phyloP scores from a whole-genome alignment of 1,140 invertebrate species.

The Lordiphosa collinella region DNA sequence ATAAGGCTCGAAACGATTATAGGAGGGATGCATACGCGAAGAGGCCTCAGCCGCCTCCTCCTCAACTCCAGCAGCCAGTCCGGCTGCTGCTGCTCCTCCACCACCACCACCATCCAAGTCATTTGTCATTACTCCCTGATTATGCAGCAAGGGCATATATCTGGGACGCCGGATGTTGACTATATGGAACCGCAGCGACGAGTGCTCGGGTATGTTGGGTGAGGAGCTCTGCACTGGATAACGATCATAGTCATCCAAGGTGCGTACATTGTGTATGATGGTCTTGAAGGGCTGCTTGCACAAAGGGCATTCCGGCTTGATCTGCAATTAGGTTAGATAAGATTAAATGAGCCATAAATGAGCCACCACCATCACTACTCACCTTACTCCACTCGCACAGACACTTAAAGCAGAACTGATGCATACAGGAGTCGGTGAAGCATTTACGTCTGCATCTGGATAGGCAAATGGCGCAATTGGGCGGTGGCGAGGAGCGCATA shows the following conservation, averaged over 20 bases:
- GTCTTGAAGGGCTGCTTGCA: slow-evolving; percentile 95
- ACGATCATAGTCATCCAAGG: slow-evolving; percentile 92
- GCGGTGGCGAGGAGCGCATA: slow-evolving; percentile 83
- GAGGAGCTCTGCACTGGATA: slow-evolving; percentile 83
- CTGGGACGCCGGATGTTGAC: slow-evolving; percentile 46
- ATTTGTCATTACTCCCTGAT: slow-evolving; percentile 45
- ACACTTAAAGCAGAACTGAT: slow-evolving; percentile 96
- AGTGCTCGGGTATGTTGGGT: slow-evolving; percentile 31
- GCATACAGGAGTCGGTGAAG: slow-evolving; percentile 94
- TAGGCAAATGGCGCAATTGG: slow-evolving; percentile 95
- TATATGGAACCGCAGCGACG: slow-evolving; percentile 52
- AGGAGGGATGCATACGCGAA: slow-evolving; percentile 14
- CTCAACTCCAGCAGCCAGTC: slow-evolving; percentile 20
- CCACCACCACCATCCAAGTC: slow-evolving; percentile 27
- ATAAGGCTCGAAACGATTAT: slow-evolving; percentile 60
- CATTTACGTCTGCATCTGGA: slow-evolving; percentile 92
- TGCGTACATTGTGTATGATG: slow-evolving; percentile 95
- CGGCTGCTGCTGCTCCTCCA: neutral
- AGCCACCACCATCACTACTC: too few relatives aligned
- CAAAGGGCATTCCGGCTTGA: slow-evolving; percentile 95
- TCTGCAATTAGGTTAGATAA: slow-evolving; percentile 81
- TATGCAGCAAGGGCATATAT: slow-evolving; percentile 41
- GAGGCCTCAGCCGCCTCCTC: slow-evolving; percentile 11
- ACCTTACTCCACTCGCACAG: slow-evolving; percentile 96
- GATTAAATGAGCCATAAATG: too few relatives aligned